Percentiles rank a stretch among this genome's conserved stretches.
These are phyloP conservation scores for Homalodisca vitripennis DNA, from an alignment of 1,140 invertebrate genomes.

Conservation along the genomic window DNA sequence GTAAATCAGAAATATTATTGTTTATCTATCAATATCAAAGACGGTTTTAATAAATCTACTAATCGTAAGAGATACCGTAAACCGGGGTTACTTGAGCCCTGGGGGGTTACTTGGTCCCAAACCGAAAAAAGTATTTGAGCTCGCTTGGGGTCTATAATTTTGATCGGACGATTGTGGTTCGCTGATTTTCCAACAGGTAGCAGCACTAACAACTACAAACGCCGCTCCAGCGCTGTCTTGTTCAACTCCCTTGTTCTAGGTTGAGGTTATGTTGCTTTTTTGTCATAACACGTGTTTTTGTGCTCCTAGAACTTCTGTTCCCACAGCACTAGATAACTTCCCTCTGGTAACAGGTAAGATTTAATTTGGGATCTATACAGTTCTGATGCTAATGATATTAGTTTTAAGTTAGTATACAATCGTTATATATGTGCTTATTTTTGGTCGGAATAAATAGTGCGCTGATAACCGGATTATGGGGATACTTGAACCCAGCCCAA, in stretches of 20 bases:
- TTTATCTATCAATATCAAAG: too few species aligned
- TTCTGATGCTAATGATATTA: not conserved
- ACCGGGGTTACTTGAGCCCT: slow-evolving; percentile 1
- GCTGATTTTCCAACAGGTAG: slow-evolving; percentile 6
- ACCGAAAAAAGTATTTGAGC: not conserved
- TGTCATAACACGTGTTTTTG: not conserved
- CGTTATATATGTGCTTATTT: not conserved
- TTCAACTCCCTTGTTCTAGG: not conserved
- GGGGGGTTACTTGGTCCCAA: not conserved
- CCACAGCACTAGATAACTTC: slow-evolving; percentile 1
- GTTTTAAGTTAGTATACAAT: not conserved
- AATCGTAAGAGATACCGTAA: too few species aligned
- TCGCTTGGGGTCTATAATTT: not conserved
- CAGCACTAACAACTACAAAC: slow-evolving; percentile 2
- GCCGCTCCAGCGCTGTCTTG: not conserved
- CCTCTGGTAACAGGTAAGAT: not conserved
- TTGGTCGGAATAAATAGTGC: not conserved
- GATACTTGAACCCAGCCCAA: not conserved
- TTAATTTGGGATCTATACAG: not conserved
- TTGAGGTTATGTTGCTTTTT: slow-evolving; percentile 8
- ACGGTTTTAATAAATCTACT: too few species aligned
- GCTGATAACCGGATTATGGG: not conserved
- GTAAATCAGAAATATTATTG: too few species aligned
- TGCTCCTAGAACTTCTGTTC: slow-evolving; percentile 3
- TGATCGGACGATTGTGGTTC: not conserved